phyloP scores from a whole-genome alignment of 2,113 vertebrate species.

The Suricata suricatta region DNA sequence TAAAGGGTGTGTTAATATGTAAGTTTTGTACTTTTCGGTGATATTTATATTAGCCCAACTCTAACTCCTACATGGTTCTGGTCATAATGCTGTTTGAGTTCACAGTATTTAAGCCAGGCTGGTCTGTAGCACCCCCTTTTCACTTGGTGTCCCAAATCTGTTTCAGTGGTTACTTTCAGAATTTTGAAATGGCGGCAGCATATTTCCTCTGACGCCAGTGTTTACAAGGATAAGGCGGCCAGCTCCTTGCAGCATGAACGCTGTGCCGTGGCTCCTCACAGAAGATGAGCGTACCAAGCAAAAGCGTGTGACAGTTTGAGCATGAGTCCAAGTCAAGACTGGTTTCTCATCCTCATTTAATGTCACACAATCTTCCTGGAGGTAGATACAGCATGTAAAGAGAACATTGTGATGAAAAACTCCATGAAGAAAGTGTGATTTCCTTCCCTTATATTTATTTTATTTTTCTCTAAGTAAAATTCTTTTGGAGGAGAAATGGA shows the following conservation, averaged over 20 bases:
- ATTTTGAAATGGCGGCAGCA: neutral
- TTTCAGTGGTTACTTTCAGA: neutral
- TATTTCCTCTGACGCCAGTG: neutral
- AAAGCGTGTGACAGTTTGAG: neutral
- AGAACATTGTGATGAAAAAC: neutral
- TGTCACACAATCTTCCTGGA: neutral
- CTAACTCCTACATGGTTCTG: conserved; percentile 22
- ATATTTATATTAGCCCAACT: conserved; percentile 54
- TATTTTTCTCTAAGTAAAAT: neutral
- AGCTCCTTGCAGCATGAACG: neutral
- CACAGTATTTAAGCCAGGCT: conserved; percentile 64
- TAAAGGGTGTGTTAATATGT: conserved; percentile 64
- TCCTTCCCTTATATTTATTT: conserved; percentile 1
- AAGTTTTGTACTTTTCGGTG: conserved; percentile 59
- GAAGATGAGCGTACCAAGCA: neutral
- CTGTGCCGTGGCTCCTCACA: neutral
- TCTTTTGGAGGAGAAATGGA: neutral
- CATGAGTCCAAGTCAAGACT: neutral
- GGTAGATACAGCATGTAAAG: neutral
- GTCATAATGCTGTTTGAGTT: conserved; percentile 55
- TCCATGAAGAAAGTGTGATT: neutral
- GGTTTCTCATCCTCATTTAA: neutral
- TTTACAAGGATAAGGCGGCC: neutral
- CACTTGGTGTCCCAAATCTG: neutral
- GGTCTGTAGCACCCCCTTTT: neutral